Percentiles rank a stretch among this genome's conserved stretches.
Evolutionary conservation across 1,140 invertebrate species (phyloP).

Genomic region (Cotesia vestalis): DNA sequence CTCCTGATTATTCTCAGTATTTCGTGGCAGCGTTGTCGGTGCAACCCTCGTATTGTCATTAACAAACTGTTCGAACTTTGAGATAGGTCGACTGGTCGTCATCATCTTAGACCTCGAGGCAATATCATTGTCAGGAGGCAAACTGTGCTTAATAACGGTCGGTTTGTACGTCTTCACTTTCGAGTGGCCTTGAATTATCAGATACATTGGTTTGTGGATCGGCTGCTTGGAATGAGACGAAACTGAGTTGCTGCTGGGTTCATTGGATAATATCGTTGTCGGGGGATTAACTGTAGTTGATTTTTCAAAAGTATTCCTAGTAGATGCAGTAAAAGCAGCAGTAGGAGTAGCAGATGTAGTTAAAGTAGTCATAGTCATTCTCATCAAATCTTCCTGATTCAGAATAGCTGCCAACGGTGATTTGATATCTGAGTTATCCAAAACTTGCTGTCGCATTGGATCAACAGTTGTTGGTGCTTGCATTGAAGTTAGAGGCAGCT

Average conservation of each 20-base stretch:
- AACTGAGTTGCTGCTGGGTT: slow-evolving; percentile 66
- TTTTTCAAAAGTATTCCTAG: slow-evolving; percentile 60
- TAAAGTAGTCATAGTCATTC: too few relatives aligned
- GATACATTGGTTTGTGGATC: slow-evolving; percentile 73
- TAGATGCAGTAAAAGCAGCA: slow-evolving; percentile 49
- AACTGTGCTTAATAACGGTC: slow-evolving; percentile 64
- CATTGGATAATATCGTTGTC: slow-evolving; percentile 47
- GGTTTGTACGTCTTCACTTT: slow-evolving; percentile 84
- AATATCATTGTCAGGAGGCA: slow-evolving; percentile 47
- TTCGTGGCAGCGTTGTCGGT: slow-evolving; percentile 10
- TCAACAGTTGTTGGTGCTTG: too few relatives aligned
- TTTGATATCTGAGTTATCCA: not conserved
- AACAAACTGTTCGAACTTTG: slow-evolving; percentile 52
- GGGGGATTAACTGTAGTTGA: slow-evolving; percentile 43
- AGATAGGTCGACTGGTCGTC: slow-evolving; percentile 43
- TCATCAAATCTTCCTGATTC: slow-evolving; percentile 11
- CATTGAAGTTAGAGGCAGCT: not conserved
- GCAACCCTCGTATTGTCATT: slow-evolving; percentile 47
- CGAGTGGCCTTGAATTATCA: slow-evolving; percentile 84
- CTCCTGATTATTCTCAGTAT: slow-evolving; percentile 41
- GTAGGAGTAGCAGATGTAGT: too few relatives aligned
- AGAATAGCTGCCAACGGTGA: slow-evolving; percentile 38
- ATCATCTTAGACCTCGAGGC: slow-evolving; percentile 31
- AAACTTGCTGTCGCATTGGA: too few relatives aligned
- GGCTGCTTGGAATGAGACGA: slow-evolving; percentile 74